phyloP scores from a whole-genome alignment of 2,888 invertebrate genomes.

The Epistrophella euchroma region DNA sequence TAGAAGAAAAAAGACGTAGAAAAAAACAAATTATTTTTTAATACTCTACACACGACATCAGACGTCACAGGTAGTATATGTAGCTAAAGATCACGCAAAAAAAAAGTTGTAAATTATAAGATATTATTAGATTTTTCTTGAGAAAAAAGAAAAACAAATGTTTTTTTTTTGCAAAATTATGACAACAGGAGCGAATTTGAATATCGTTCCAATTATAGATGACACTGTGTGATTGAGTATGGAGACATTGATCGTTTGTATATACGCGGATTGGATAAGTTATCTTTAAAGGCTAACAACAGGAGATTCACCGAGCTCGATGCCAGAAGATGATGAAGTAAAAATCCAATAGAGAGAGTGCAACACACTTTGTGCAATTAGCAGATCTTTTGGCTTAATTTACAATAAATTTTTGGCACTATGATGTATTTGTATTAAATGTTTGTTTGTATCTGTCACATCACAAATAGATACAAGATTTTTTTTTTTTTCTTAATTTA shows the following conservation, averaged over 20 bases:
- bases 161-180: constrained; percentile 21
- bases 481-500: neutral
- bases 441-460: constrained; percentile 44
- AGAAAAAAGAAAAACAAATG: constrained; percentile 6
- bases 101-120: constrained; percentile 55
- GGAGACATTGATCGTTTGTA: constrained; percentile 54
- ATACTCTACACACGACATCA: constrained; percentile 43
- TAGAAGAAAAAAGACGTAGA: constrained; percentile 42
- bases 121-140: constrained; percentile 45
- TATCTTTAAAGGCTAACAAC: constrained; percentile 11
- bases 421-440: constrained; percentile 16
- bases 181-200: constrained; percentile 17
- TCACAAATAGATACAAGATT: constrained; percentile 34
- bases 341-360: constrained; percentile 49
- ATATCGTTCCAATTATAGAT: constrained; percentile 53
- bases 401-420: constrained; percentile 58
- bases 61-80: constrained; percentile 65
- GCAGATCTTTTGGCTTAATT: constrained; percentile 70
- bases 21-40: constrained; percentile 24
- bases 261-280: constrained; percentile 20
- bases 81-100: constrained; percentile 34
- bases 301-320: constrained; percentile 32
- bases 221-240: constrained; percentile 53
- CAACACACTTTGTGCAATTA: constrained; percentile 71
- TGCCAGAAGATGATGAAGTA: constrained; percentile 47